phyloP scores from a whole-genome alignment of 2,888 invertebrate genomes.

The Amiota communis region DNA sequence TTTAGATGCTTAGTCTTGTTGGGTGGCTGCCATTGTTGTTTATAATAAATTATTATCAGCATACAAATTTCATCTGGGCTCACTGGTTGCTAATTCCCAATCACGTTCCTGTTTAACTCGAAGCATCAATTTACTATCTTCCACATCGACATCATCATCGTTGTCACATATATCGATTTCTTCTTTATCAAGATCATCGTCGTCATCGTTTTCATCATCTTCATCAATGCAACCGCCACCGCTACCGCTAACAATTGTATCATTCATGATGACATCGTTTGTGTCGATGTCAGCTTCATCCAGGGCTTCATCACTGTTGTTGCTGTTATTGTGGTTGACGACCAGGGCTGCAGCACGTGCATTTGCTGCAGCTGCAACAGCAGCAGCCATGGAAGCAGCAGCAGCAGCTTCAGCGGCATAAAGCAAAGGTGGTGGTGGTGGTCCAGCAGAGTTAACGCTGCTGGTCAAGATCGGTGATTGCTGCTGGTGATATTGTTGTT shows the following conservation, averaged over 20 bases:
- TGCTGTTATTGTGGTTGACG: too few relatives aligned
- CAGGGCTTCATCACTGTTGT: slow-evolving; percentile 47
- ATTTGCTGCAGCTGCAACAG: slow-evolving; percentile 31
- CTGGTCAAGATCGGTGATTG: slow-evolving; percentile 14
- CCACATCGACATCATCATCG: slow-evolving; percentile 53
- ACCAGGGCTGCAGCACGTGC: slow-evolving; percentile 28
- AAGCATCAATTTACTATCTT: slow-evolving; percentile 45
- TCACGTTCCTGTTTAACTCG: slow-evolving; percentile 59
- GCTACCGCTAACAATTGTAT: slow-evolving; percentile 51
- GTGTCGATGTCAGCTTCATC: slow-evolving; percentile 50
- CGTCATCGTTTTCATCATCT: slow-evolving; percentile 49
- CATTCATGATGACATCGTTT: slow-evolving; percentile 54
- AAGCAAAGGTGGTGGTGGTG: slow-evolving; percentile 47
- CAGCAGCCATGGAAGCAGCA: slow-evolving; percentile 54
- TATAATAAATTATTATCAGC: slow-evolving; percentile 69
- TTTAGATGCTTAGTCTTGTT: too few relatives aligned
- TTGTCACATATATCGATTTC: slow-evolving; percentile 68
- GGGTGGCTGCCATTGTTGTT: slow-evolving; percentile 39
- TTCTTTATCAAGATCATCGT: slow-evolving; percentile 57
- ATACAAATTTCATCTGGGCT: slow-evolving; percentile 69
- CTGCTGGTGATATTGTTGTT: slow-evolving; percentile 34
- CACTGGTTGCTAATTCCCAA: slow-evolving; percentile 38
- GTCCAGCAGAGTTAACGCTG: slow-evolving; percentile 47
- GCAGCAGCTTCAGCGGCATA: slow-evolving; percentile 40
- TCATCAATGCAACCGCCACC: slow-evolving; percentile 42